A percentile compares a stretch with the other conserved stretches of the same genome.
These are phyloP conservation scores for Stichopus horrens DNA, from an alignment of 53 echinoderm and acorn worm genomes.

Conservation along the genomic window DNA sequence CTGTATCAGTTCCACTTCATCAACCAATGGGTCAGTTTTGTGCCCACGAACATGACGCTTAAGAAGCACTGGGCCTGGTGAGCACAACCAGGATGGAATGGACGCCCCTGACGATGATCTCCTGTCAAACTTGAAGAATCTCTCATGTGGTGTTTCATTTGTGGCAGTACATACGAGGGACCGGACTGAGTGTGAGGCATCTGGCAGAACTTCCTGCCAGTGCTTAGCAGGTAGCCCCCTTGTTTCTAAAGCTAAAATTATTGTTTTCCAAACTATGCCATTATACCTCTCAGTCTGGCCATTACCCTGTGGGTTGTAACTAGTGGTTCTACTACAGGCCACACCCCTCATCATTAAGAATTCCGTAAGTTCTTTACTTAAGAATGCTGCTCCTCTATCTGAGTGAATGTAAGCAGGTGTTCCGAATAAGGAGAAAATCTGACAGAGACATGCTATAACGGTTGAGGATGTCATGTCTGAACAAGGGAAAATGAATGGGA, in stretches of 20 bases:
- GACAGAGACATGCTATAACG: slow-evolving; percentile 32
- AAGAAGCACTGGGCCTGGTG: slow-evolving; percentile 37
- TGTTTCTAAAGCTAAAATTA: slow-evolving; percentile 47
- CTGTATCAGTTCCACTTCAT: slow-evolving; percentile 25
- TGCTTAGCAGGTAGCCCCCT: slow-evolving; percentile 39
- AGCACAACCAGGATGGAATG: slow-evolving; percentile 27
- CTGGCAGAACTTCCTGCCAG: slow-evolving; percentile 47
- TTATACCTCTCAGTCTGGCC: slow-evolving; percentile 42
- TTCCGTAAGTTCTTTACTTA: slow-evolving; percentile 52
- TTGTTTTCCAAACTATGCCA: slow-evolving; percentile 46
- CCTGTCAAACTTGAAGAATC: slow-evolving; percentile 37
- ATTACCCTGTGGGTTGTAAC: slow-evolving; percentile 45
- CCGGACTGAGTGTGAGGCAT: slow-evolving; percentile 42
- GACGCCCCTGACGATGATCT: slow-evolving; percentile 20
- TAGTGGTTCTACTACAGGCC: slow-evolving; percentile 44
- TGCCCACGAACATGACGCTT: slow-evolving; percentile 11
- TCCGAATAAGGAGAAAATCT: slow-evolving; percentile 36
- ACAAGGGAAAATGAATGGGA: slow-evolving; percentile 38
- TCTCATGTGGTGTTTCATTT: slow-evolving; percentile 40
- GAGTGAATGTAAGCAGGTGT: slow-evolving; percentile 42
- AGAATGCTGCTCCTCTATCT: slow-evolving; percentile 43
- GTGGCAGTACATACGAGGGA: slow-evolving; percentile 45
- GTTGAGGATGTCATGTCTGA: slow-evolving; percentile 49
- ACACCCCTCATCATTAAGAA: slow-evolving; percentile 44
- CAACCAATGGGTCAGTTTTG: slow-evolving; percentile 40